Evolutionary conservation across 2,888 invertebrate species (phyloP), one percentile per base, ranked within the genome.

Genomic region (Luffia ferchaultella): DNA sequence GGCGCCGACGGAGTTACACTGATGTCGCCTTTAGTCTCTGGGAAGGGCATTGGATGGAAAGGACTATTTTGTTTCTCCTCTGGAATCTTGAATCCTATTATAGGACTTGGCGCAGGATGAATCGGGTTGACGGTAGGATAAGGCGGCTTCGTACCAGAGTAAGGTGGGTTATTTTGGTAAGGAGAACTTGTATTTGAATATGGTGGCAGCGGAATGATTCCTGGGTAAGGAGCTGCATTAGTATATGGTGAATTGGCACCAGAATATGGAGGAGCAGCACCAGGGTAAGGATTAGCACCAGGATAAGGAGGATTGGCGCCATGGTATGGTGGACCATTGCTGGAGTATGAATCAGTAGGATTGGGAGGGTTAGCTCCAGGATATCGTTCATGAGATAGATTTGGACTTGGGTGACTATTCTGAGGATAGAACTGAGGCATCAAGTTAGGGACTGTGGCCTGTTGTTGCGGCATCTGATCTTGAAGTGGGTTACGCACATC

Each of bases 11-110:
- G 42, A 5, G 48, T 2, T 30, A 9, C 2, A 30, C 71, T 20
- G 65, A 55, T 0, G 52, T 40, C 2, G 58, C 50, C 0, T 52
- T 51, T 18, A 58, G 54, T 17, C 47, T 48, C 2, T 49, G 52
- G 0, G 18, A 49, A 2, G 48, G 54, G 40, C 71, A 73, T 0
- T 71, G 72, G 1, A 64, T 15, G 5, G 58, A 64, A 0, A 67
- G 71, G 3, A 52, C 1, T 53, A 54, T 30, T 17, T 52, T n/a
- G 45, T 19, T 18, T 2, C 16, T 1, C 5, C 42, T 18, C 1
- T 42, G 45, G 30, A 45, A 52, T 15, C 46, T 42, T 3, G 50
- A 17, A 19, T 42, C 42, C 20, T 2, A 18, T 2, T 19, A 42
- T 3, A 42, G n/a, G 20, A 42, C 18, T 15, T 59, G 57, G 50